A percentile compares a stretch with the other conserved stretches of the same genome.
Conservation (phyloP, 2,113 vertebrate genomes). For the Passer domesticus region DNA sequence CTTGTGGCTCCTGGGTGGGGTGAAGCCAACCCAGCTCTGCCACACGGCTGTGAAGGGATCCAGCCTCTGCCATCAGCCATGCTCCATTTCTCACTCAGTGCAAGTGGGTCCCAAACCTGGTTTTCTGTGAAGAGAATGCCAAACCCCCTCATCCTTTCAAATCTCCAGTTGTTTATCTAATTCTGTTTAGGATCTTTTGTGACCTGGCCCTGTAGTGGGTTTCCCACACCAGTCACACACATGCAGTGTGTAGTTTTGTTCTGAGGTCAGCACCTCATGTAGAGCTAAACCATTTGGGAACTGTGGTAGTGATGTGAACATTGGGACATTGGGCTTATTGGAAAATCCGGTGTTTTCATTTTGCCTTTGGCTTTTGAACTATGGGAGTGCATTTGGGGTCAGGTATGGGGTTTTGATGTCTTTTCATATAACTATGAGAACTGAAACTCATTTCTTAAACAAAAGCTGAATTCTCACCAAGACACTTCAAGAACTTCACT, state of each 20-base stretch:
- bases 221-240: neutral
- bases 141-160: rapidly evolving
- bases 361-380: neutral
- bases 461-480: neutral
- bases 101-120: neutral
- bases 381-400: neutral
- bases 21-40: neutral
- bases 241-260: rapidly evolving
- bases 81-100: neutral
- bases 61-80: neutral
- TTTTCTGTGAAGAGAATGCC: neutral
- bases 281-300: neutral
- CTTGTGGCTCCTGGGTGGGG: rapidly evolving
- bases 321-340: neutral
- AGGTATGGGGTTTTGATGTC: neutral
- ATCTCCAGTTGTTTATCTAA: neutral
- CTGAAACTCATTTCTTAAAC: neutral
- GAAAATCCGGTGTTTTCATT: neutral
- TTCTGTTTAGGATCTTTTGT: neutral
- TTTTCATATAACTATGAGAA: neutral
- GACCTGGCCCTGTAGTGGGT: neutral
- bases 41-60: neutral
- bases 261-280: rapidly evolving
- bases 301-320: neutral
- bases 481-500: neutral